These are phyloP conservation scores for Ateles fusciceps DNA, from an alignment of 2,797 vertebrate genomes.

Conservation along the genomic window DNA sequence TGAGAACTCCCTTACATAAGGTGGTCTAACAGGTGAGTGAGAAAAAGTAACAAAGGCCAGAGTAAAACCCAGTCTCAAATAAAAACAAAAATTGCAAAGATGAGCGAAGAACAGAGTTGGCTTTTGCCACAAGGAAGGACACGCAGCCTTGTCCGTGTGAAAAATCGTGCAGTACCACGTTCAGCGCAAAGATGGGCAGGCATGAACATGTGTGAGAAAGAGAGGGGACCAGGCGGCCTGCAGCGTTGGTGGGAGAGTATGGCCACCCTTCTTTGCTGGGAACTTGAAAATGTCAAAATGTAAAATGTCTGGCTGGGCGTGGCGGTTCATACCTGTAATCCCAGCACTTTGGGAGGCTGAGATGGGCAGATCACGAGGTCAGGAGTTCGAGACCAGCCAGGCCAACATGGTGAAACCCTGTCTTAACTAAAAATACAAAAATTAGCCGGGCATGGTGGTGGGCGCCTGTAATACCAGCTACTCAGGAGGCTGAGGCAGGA, in stretches of 20 bases:
- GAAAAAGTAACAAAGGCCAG: background rate
- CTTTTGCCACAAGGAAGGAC: background rate
- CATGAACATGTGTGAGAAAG: fast-evolving
- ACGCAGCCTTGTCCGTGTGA: background rate
- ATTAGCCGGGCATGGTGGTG: too few species aligned
- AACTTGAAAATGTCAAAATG: background rate
- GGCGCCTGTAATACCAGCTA: too few species aligned
- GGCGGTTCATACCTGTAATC: too few species aligned
- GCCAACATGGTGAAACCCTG: too few species aligned
- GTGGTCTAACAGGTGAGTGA: background rate
- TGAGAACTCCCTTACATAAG: background rate
- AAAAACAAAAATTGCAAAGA: background rate
- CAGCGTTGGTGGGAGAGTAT: fast-evolving
- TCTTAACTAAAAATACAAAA: too few species aligned
- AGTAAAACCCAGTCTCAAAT: background rate
- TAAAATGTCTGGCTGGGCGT: background rate
- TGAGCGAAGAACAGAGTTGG: background rate
- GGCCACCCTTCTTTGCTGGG: background rate
- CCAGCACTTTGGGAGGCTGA: too few species aligned
- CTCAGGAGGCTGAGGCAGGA: too few species aligned
- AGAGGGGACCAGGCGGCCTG: background rate
- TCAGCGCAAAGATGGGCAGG: background rate
- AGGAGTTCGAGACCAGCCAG: too few species aligned
- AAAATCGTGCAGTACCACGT: fast-evolving
- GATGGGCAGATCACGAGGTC: too few species aligned